Evolutionary conservation across 1,140 invertebrate species (phyloP), one percentile per base, ranked within the genome.

Genomic region (Meloidogyne floridensis): DNA sequence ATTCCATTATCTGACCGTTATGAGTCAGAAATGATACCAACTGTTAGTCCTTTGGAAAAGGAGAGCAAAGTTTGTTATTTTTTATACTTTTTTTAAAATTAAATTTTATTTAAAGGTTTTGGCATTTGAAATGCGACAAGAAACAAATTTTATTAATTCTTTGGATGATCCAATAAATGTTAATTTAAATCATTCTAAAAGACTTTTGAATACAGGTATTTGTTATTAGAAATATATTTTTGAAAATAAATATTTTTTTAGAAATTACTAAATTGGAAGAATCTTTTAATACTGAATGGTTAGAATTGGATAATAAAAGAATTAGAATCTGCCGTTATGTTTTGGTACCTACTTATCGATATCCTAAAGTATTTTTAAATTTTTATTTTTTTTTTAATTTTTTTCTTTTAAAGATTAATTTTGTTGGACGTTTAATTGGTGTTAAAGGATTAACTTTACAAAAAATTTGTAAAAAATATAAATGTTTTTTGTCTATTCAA

Each of bases 401-500:
- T 54, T 32, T 32, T 32, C 32, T 75, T 75, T 75, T 75, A 43
- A 32, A 77, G 53, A 20, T 72, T 71, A 81, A 81, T 71, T 81
- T 75, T 47, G 65, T 81, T n/a, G 80, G 80, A 15, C 74, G 75
- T 18, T 75, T 81, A 43, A 51, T 81, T 43, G 80, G 80, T 70
- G 15, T 43, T 56, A 80, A 80, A 47, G 80, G 80, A 59, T 43
- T 13, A 9, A 81, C 80, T n/a, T 53, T 81, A n/a, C 11, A 74
- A 54, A 74, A 75, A 11, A 81, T 81, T 71, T 80, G 80, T 53
- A 69, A 77, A 56, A 81, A 81, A 51, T 81, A 75, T 65, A 81
- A 81, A 70, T 80, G 79, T 43, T 80, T 53, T 20, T 43, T 80
- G 13, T 80, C 79, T 13, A 54, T 80, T 32, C 18, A 69, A 65